Base-by-base conservation (phyloP, 2,888 invertebrate genomes). In the Eupithecia exiguata region DNA sequence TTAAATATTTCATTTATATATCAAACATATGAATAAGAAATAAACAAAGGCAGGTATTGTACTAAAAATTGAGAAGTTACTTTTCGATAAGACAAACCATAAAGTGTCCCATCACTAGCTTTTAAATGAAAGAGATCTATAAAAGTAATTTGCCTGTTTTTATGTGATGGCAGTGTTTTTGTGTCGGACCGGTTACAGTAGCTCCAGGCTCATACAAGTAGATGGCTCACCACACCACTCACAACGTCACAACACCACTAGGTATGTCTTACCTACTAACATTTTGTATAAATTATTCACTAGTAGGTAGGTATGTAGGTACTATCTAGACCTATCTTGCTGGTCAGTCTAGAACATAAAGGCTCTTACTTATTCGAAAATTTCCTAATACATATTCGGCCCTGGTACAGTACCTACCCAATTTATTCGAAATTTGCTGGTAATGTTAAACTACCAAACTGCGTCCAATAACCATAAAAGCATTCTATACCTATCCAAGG, bases 21-120 rank as follows among this genome's bases (percentile, higher is more conserved):
- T n/a, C n/a, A n/a, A n/a, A n/a, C n/a, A n/a, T n/a, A n/a, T n/a
- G n/a, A n/a, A n/a, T n/a, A n/a, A n/a, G n/a, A 40, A 46, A 46
- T 46, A 61, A 16, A 30, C 7, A 53, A 21, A 21, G n/a, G n/a
- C 1, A n/a, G n/a, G n/a, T 49, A 30, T 1, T 3, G 30, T 30
- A 53, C 4, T 46, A 12, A 53, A 53, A 30, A 30, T 5, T 14
- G 16, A 61, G 61, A 61, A 61, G 40, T 5, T 40, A 40, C 40
- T 30, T 30, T 30, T 61, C 61, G 61, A 61, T 61, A 30, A 30
- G 7, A 61, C 30, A 61, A 30, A 61, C 16, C 61, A 30, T 53
- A 9, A 53, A 68, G 71, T 69, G 77, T 82, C 76, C 72, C 84
- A 83, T 83, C 86, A 83, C 86, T 77, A 72, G 69, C 49, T 70